Conservation (phyloP, 1,140 invertebrate species). For the Laupala kohalensis region DNA sequence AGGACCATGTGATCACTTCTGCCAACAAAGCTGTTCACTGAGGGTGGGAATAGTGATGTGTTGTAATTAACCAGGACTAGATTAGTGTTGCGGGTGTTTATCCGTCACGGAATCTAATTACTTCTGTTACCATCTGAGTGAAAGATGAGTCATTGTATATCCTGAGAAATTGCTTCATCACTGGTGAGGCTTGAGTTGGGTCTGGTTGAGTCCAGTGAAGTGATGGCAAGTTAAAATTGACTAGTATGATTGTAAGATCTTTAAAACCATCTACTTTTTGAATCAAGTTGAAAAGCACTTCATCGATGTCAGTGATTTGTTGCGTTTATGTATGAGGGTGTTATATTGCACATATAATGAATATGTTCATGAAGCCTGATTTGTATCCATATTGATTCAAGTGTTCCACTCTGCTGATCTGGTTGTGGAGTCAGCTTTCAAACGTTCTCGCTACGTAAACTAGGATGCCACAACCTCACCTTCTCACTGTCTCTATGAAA, state of each 20-base stretch:
- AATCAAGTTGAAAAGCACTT: neutral
- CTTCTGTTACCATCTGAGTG: neutral
- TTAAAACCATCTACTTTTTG: neutral
- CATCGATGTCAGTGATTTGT: neutral
- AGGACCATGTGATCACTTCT: too few relatives aligned
- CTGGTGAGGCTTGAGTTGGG: neutral
- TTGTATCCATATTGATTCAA: neutral
- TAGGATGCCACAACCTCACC: neutral
- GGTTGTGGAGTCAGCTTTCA: neutral
- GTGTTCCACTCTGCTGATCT: neutral
- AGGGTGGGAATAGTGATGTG: too few relatives aligned
- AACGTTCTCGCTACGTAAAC: neutral
- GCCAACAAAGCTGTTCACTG: too few relatives aligned
- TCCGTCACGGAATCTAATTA: neutral
- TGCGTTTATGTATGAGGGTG: neutral
- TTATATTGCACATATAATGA: neutral
- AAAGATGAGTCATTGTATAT: neutral
- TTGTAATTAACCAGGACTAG: too few relatives aligned
- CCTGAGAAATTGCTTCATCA: neutral
- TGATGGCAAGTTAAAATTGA: neutral
- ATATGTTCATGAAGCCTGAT: neutral
- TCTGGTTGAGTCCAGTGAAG: neutral
- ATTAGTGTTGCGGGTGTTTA: neutral
- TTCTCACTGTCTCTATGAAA: neutral
- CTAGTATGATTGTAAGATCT: neutral